These are phyloP conservation scores for Paedocypris sp. DNA, from an alignment of 2,113 vertebrate species.

Conservation along the genomic window DNA sequence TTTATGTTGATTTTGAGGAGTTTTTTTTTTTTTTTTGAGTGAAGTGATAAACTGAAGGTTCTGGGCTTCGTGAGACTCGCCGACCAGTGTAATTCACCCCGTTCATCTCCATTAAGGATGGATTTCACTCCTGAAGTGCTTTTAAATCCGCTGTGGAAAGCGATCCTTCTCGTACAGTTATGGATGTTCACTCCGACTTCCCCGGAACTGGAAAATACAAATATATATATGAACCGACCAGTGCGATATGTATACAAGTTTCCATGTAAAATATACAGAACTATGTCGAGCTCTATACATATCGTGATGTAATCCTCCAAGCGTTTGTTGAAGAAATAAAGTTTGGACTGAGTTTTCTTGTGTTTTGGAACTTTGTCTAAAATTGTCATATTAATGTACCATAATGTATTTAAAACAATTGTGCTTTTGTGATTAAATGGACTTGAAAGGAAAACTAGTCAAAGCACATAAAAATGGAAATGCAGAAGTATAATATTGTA, in stretches of 20 bases:
- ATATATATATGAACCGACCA: slow-evolving; percentile 55
- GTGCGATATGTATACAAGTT: slow-evolving; percentile 62
- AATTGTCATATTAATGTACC: too few relatives aligned
- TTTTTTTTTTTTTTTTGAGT: too few relatives aligned
- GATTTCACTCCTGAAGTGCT: slow-evolving; percentile 67
- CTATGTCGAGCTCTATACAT: slow-evolving; percentile 53
- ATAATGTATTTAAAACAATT: too few relatives aligned
- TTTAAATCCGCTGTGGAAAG: slow-evolving; percentile 62
- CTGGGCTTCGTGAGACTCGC: slow-evolving; percentile 15
- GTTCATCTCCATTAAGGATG: slow-evolving; percentile 47
- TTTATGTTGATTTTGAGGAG: too few relatives aligned
- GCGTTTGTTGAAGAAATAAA: slow-evolving; percentile 64
- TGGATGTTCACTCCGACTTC: slow-evolving; percentile 59
- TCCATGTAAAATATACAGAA: slow-evolving; percentile 65
- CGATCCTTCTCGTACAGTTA: slow-evolving; percentile 59
- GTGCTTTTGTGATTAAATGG: too few relatives aligned
- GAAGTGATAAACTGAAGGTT: too few relatives aligned
- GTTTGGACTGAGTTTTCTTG: slow-evolving; percentile 30
- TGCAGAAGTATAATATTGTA: too few relatives aligned
- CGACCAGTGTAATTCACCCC: slow-evolving; percentile 18
- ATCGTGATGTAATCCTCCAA: slow-evolving; percentile 60
- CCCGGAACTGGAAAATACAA: slow-evolving; percentile 53
- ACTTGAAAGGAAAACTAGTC: too few relatives aligned
- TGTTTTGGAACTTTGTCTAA: too few relatives aligned
- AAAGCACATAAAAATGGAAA: too few relatives aligned